These are phyloP conservation scores for Pseudorhombus dupliciocellatus DNA, from an alignment of 2,113 vertebrate genomes.

Conservation along the genomic window DNA sequence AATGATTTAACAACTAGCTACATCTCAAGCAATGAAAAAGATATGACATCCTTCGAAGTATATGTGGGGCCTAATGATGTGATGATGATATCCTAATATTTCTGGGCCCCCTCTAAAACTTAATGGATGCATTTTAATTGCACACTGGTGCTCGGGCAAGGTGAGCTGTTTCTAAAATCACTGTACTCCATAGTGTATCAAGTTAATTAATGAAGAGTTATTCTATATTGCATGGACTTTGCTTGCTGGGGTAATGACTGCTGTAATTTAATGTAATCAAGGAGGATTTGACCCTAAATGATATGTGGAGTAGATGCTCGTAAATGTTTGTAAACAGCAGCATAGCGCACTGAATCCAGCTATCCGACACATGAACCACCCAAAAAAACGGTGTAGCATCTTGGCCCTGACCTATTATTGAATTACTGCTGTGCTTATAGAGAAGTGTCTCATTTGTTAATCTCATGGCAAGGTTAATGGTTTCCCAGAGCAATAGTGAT, in stretches of 20 bases:
- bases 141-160: neutral
- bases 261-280: neutral
- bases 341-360: neutral
- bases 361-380: neutral
- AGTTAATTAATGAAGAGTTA: neutral
- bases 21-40: neutral
- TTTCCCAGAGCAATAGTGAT: neutral
- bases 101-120: neutral
- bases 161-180: neutral
- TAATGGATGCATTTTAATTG: neutral
- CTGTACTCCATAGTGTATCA: neutral
- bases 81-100: neutral
- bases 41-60: neutral
- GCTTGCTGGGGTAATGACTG: neutral
- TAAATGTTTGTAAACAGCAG: neutral
- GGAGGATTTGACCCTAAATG: neutral
- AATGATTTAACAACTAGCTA: neutral
- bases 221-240: neutral
- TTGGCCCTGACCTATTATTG: neutral
- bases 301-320: neutral
- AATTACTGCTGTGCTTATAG: neutral
- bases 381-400: neutral
- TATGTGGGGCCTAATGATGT: neutral
- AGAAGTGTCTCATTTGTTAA: constrained; percentile 2
- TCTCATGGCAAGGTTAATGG: constrained; percentile 1